Evolutionary conservation across 1,140 invertebrate genomes (phyloP), one percentile per base, ranked within the genome.

Genomic region (Sesamia nonagrioides): DNA sequence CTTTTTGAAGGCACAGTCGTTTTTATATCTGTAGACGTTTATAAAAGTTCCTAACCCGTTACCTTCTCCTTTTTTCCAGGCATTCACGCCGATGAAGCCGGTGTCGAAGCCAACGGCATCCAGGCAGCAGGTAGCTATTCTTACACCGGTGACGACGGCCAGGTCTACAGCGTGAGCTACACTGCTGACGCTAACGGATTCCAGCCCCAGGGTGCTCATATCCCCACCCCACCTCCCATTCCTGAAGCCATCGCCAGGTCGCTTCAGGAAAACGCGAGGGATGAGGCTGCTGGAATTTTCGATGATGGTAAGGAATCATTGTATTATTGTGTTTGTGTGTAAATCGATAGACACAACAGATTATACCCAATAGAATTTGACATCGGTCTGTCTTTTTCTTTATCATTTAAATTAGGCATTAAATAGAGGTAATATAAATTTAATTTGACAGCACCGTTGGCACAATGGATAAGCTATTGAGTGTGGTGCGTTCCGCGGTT

Each of bases 71-170:
- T 40, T 13, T 73, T 58, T 61, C 27, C 86, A 94, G 92, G 93
- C 3, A 94, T 94, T 79, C 86, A 87, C 81, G 93, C 91, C 6
- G 91, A 94, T 72, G 92, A 93, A 60, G 81, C 87, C 0, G 93
- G 92, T 11, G 86, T 85, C 1, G 93, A 94, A 83, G 85, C 89
- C 37, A 90, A 96, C 84, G 96, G 96, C 1, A 96, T 96, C 82
- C 91, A 95, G 48, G 95, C 95, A n/a, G 91, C 95, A 79, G 97
- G 97, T 6, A 95, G 95, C 13, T 97, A 96, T 89, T 95, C 95
- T 2, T 97, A 97, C 92, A 95, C 95, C 7, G 96, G 96, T 66
- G 96, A 97, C 60, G 96, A 97, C 74, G 97, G 97, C 18, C 96
- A 87, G 94, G 87, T 91, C 88, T 84, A 97, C 86, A 94, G 95